phyloP scores from a whole-genome alignment of 2,113 vertebrate genomes.

The Fulica atra region DNA sequence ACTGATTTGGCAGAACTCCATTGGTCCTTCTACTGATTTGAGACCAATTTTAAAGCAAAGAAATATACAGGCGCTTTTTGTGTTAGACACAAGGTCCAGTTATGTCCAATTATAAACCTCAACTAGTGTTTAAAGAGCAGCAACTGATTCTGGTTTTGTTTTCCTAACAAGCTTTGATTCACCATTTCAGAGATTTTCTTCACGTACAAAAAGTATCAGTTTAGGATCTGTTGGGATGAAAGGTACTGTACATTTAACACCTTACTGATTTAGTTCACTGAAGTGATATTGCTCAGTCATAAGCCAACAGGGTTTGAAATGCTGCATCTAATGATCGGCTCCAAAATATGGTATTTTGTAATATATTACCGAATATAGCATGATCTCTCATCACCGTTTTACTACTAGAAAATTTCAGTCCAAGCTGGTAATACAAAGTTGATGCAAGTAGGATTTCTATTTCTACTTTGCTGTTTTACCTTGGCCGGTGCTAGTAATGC shows the following conservation, averaged over 20 bases:
- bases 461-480: constrained; percentile 67
- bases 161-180: background rate
- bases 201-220: background rate
- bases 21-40: background rate
- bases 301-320: background rate
- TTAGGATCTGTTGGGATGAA: background rate
- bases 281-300: background rate
- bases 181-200: background rate
- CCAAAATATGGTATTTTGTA: background rate
- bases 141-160: background rate
- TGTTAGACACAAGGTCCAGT: background rate
- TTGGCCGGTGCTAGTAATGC: constrained; percentile 85
- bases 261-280: background rate
- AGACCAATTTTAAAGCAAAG: background rate
- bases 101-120: background rate
- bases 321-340: background rate
- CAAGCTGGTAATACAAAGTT: background rate
- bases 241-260: background rate
- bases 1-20: background rate
- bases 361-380: background rate
- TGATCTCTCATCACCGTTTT: background rate
- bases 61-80: background rate
- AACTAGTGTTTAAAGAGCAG: background rate
- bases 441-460: background rate
- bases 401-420: background rate